phyloP scores from a whole-genome alignment of 2,113 vertebrate species.

The Tretioscincus oriximinensis region DNA sequence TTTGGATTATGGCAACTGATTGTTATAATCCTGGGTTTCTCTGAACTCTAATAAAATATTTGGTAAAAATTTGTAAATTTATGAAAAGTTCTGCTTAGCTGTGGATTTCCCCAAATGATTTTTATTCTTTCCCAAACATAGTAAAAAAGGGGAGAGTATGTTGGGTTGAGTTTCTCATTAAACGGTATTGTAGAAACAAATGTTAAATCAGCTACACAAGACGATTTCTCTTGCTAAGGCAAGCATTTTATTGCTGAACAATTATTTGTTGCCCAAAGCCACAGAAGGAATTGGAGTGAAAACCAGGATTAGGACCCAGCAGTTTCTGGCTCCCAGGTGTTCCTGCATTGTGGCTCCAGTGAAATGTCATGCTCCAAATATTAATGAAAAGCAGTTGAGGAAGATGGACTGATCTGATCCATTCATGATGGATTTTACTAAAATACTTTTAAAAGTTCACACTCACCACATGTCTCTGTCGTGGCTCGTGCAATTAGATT shows the following conservation, averaged over 20 bases:
- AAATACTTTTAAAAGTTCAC: conserved; percentile 61
- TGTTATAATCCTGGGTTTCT: not conserved
- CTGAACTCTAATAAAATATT: not conserved
- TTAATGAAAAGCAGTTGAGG: conserved; percentile 62
- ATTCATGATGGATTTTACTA: conserved; percentile 51
- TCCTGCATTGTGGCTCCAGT: conserved; percentile 47
- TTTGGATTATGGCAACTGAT: not conserved
- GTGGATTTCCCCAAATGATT: not conserved
- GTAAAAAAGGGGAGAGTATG: not conserved
- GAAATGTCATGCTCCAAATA: conserved; percentile 62
- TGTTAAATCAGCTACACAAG: conserved; percentile 68
- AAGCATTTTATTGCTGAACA: conserved; percentile 71
- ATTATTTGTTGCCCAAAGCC: conserved; percentile 57
- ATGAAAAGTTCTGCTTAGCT: not conserved
- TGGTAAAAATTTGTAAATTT: not conserved
- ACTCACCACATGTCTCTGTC: conserved; percentile 54
- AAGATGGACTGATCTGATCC: conserved; percentile 61
- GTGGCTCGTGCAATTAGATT: conserved; percentile 24
- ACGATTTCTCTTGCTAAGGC: conserved; percentile 61
- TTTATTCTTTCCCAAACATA: not conserved
- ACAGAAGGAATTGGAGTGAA: conserved; percentile 41
- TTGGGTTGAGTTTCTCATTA: not conserved
- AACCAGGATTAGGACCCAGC: conserved; percentile 54
- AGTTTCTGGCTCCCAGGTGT: conserved; percentile 43
- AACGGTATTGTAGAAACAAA: conserved; percentile 52